Evolutionary conservation across 2,888 invertebrate genomes (phyloP).

Genomic region (Meganola albula): DNA sequence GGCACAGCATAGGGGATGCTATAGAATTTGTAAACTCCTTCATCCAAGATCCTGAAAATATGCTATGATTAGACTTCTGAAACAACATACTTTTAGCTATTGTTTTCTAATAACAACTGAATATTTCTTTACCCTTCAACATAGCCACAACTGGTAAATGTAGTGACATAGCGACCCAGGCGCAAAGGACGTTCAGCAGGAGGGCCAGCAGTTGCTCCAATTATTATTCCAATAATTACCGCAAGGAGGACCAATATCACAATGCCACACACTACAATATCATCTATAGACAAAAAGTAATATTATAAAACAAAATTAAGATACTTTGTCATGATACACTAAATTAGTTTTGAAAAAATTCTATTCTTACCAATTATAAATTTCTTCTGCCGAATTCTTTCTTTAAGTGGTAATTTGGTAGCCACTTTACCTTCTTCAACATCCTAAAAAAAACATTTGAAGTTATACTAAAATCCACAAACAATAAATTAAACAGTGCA

Average conservation of each 20-base stretch:
- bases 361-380: slow-evolving; percentile 78
- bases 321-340: not conserved
- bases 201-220: slow-evolving; percentile 72
- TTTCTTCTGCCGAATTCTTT: slow-evolving; percentile 80
- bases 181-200: slow-evolving; percentile 80
- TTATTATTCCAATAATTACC: slow-evolving; percentile 80
- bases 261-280: slow-evolving; percentile 74
- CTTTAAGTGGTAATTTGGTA: slow-evolving; percentile 71
- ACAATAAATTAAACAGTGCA: too few relatives aligned
- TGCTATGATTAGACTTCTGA: too few relatives aligned
- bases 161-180: slow-evolving; percentile 84
- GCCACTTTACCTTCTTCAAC: slow-evolving; percentile 74
- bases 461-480: too few relatives aligned
- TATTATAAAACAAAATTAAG: not conserved
- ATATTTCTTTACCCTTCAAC: slow-evolving; percentile 82
- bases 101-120: not conserved
- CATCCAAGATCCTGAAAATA: slow-evolving; percentile 80
- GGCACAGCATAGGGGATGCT: slow-evolving; percentile 89
- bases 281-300: slow-evolving; percentile 52
- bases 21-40: slow-evolving; percentile 87
- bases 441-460: slow-evolving; percentile 69
- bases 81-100: too few relatives aligned
- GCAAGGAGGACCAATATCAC: slow-evolving; percentile 80
- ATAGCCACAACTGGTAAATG: slow-evolving; percentile 86
- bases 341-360: not conserved